These are phyloP conservation scores for Agonopterix heracliana DNA, from an alignment of 2,888 invertebrate genomes.

Conservation along the genomic window DNA sequence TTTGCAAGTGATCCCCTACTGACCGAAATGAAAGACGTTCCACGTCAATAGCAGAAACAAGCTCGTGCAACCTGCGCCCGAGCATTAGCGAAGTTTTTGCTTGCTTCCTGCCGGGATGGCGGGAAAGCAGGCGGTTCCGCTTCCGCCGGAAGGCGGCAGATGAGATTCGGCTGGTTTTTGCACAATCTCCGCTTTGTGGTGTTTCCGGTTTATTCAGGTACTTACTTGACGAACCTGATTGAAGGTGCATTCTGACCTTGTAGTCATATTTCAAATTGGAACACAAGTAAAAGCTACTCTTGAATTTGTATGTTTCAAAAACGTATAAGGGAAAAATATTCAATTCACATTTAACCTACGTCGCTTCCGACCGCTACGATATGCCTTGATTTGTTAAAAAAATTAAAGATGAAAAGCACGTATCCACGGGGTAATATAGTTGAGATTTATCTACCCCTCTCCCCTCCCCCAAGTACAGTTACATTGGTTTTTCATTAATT, in stretches of 20 bases:
- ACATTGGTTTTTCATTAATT: too few relatives aligned
- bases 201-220: conserved; percentile 51
- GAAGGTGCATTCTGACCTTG: conserved; percentile 69
- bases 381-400: too few relatives aligned
- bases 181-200: conserved; percentile 41
- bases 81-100: conserved; percentile 43
- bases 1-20: too few relatives aligned
- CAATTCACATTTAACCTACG: background rate
- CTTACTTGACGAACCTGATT: conserved; percentile 36
- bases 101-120: conserved; percentile 35
- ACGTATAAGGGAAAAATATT: background rate
- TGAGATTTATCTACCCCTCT: too few relatives aligned
- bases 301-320: background rate
- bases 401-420: too few relatives aligned
- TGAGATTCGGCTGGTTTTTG: conserved; percentile 57
- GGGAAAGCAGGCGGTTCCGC: conserved; percentile 58
- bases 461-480: too few relatives aligned
- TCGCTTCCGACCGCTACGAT: too few relatives aligned
- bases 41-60: too few relatives aligned
- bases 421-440: too few relatives aligned
- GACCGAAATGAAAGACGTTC: too few relatives aligned
- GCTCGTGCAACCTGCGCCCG: conserved; percentile 39
- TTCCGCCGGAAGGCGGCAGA: conserved; percentile 62
- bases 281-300: background rate
- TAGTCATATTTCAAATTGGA: background rate